These are phyloP conservation scores for Hydrophis major DNA, from an alignment of 2,797 vertebrate genomes.

Conservation along the genomic window DNA sequence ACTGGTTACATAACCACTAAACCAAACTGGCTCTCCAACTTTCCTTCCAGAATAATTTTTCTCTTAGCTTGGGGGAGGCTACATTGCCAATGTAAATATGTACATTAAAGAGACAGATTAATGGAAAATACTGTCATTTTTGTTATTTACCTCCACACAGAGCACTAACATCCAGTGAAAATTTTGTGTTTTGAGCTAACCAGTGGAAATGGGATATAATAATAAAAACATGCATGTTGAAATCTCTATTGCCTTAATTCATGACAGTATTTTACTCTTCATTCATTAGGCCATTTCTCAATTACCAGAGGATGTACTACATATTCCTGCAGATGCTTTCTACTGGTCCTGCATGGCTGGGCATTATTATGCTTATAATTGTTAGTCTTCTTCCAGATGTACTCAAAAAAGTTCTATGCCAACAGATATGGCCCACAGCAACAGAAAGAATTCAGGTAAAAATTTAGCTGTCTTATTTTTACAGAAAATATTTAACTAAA, in stretches of 20 bases:
- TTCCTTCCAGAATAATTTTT: neutral
- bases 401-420: constrained; percentile 89
- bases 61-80: neutral
- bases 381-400: constrained; percentile 93
- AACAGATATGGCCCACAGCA: constrained; percentile 90
- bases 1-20: neutral
- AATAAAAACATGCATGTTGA: neutral
- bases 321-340: constrained; percentile 98
- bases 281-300: constrained; percentile 90
- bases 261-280: neutral
- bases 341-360: constrained; percentile 93
- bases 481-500: neutral
- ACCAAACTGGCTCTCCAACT: neutral
- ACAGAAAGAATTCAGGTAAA: constrained; percentile 92
- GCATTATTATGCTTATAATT: constrained; percentile 87
- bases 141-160: neutral
- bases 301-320: constrained; percentile 98
- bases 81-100: neutral
- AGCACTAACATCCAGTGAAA: neutral
- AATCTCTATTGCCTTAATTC: neutral
- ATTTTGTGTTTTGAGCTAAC: neutral
- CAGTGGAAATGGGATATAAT: neutral
- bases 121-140: neutral
- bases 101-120: neutral
- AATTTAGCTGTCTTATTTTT: neutral